Base-by-base conservation (phyloP, 1,140 invertebrate species). In the Calephelis nemesis region DNA sequence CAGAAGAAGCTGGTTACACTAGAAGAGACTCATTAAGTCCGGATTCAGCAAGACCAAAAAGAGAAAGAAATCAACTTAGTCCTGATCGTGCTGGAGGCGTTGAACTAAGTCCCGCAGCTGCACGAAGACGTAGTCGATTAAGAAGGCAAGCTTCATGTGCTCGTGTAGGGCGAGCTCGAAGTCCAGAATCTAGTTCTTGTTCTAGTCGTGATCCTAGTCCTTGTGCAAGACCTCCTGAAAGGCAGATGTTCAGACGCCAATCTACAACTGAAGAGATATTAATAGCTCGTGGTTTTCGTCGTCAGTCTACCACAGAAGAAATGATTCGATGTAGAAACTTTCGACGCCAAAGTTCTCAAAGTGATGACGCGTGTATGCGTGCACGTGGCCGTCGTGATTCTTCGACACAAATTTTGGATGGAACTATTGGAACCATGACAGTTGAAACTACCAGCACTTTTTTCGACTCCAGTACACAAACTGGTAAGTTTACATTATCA, bases 261-360 rank as follows among this genome's bases (percentile, higher is more conserved):
- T 98, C 97, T 8, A 98, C 97, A 0, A 98, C 97, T 1, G 96
- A 97, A 85, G 97, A 98, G 87, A 98, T 98, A 75, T 90, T 98
- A 12, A 98, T 98, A 75, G 96, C 97, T 1, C 93, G 96, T 50
- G 97, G 97, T 42, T 98, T 98, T 87, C 94, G 97, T 0, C 93
- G 97, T 47, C 97, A 98, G 79, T 97, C 96, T 2, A 98, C 97
- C 2, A 98, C 96, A 0, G 97, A 98, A 78, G 97, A 98, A 84
- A 98, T 97, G 95, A 97, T 98, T 58, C 93, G 97, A 6, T 98
- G 97, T 82, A 92, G 97, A 48, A 98, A 98, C 84, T 98, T 97
- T 83, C 93, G 96, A 30, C 93, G 96, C 15, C 96, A 96, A 79
- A 96, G 95, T 79, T 96, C 95, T 0, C 96, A 96, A 76, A 96